Evolutionary conservation across 2,888 invertebrate species (phyloP).

Genomic region (Diploptera punctata): DNA sequence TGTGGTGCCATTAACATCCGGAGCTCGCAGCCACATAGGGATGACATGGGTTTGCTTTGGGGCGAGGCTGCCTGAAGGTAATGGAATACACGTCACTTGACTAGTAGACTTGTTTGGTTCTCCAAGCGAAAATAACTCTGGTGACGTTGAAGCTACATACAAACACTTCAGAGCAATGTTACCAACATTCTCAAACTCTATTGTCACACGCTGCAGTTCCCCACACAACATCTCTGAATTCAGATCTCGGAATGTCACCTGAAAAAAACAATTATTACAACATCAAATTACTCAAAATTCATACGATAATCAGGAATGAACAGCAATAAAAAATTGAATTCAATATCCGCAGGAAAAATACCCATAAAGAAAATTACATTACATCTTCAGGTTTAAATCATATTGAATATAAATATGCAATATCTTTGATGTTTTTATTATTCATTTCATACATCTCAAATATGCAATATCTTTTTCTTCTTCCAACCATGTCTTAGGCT

Average conservation of each 20-base stretch:
- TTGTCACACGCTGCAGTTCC: conserved; percentile 71
- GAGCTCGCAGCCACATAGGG: conserved; percentile 73
- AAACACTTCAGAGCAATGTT: conserved; percentile 68
- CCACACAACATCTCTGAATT: conserved; percentile 73
- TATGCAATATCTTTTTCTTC: no score
- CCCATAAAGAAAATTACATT: no score
- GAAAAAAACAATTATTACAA: conserved; percentile 36
- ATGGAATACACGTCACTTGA: conserved; percentile 8
- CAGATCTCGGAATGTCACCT: conserved; percentile 76
- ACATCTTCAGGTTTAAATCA: no score
- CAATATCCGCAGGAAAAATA: no score
- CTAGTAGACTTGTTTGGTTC: neutral
- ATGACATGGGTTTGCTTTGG: conserved; percentile 61
- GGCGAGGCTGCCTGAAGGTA: conserved; percentile 53
- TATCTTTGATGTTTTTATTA: no score
- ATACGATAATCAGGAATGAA: no score
- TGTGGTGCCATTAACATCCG: conserved; percentile 67
- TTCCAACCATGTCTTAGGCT: no score
- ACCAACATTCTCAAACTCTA: conserved; percentile 74
- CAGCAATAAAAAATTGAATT: no score
- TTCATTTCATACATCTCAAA: no score
- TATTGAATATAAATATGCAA: no score
- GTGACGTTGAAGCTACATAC: conserved; percentile 71
- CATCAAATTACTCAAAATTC: neutral
- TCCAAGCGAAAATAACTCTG: conserved; percentile 67